phyloP scores from a whole-genome alignment of 2,113 vertebrate species.

The Phalacrocorax carbo region DNA sequence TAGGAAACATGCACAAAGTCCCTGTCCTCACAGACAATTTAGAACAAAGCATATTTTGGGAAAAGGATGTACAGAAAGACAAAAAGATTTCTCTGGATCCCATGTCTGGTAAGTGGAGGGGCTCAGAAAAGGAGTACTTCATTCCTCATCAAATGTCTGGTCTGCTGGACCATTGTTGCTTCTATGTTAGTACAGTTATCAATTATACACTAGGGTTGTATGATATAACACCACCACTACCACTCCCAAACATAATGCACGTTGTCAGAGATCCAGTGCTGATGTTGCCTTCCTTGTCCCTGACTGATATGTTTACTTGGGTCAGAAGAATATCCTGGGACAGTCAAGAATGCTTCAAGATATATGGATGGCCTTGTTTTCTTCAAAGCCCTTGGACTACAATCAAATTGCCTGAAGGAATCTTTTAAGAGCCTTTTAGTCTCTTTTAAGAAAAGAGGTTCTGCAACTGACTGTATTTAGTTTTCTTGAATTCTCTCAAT shows the following conservation, averaged over 20 bases:
- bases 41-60: neutral
- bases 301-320: neutral
- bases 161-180: neutral
- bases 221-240: neutral
- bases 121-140: neutral
- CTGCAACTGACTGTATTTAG: neutral
- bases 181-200: neutral
- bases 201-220: neutral
- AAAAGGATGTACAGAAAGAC: neutral
- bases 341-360: neutral
- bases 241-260: neutral
- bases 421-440: neutral
- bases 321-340: neutral
- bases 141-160: neutral
- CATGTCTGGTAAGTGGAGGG: neutral
- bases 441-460: neutral
- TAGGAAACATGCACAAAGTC: neutral
- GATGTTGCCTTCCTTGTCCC: neutral
- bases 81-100: neutral
- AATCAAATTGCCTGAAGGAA: slow-evolving; percentile 22
- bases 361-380: neutral
- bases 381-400: neutral
- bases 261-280: neutral
- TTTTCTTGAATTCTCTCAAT: neutral
- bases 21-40: neutral